Evolutionary conservation across 2,113 vertebrate species (phyloP).

Genomic region (Corydoras sp.): DNA sequence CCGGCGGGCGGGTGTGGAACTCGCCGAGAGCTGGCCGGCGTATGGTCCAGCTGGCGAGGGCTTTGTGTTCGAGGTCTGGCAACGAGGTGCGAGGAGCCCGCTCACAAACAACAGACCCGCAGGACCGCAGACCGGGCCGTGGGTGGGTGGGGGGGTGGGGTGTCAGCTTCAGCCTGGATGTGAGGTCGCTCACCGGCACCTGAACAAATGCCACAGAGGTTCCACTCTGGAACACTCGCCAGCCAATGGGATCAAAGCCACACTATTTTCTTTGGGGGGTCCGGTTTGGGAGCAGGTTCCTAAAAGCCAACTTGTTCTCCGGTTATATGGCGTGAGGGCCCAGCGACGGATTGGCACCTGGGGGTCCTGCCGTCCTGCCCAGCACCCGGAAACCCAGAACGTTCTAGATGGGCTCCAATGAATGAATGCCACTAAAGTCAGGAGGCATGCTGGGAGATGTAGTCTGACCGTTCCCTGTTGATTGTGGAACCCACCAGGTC

Average conservation of each 20-base stretch:
- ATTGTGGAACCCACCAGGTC: no score
- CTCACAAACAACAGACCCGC: slow-evolving; percentile 35
- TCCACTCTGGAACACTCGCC: slow-evolving; percentile 31
- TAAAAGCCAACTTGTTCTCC: not conserved
- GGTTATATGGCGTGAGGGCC: no score
- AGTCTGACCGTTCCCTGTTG: no score
- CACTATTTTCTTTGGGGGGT: slow-evolving; percentile 8
- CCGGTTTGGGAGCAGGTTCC: not conserved
- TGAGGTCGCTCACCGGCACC: slow-evolving; percentile 54
- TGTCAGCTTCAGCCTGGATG: slow-evolving; percentile 70
- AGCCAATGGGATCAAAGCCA: slow-evolving; percentile 34
- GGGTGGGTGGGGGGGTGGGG: slow-evolving; percentile 63
- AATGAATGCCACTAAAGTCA: no score
- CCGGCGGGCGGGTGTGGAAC: slow-evolving; percentile 39
- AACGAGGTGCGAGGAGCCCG: slow-evolving; percentile 40
- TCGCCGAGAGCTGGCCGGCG: slow-evolving; percentile 30
- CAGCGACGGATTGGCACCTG: no score
- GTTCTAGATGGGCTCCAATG: no score
- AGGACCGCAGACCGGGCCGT: slow-evolving; percentile 44
- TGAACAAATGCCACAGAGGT: slow-evolving; percentile 53
- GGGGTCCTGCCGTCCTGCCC: no score
- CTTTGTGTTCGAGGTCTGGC: slow-evolving; percentile 37
- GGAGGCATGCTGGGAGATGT: no score
- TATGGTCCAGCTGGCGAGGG: slow-evolving; percentile 48
- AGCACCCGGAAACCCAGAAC: no score